Evolutionary conservation across 1,140 invertebrate genomes (phyloP), one percentile per base, ranked within the genome.

Genomic region (Zaprionus nigranus): DNA sequence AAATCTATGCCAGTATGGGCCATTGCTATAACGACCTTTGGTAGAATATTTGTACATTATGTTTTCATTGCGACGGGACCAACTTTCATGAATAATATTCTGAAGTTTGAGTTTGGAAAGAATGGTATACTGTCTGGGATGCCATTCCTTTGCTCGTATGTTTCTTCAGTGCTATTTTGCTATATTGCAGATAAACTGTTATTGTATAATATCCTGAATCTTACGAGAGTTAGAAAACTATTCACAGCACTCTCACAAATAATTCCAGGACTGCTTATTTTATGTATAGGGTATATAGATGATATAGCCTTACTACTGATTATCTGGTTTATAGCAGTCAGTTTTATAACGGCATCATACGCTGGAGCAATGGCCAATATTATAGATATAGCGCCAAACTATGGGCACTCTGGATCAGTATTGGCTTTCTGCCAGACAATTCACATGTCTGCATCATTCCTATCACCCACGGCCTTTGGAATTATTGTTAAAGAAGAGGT

Each of bases 1-100:
- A 96, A 93, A 7, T 98, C 97, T 0, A 86, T 94, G 67, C 96
- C 97, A 11, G 96, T 97, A 5, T 98, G 96, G 97, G 95, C 97
- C 0, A 96, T 98, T 79, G 95, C 94, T 7, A 94, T 96, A 38
- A 96, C 96, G 1, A 96, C 95, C 1, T 96, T 96, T 78, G 95
- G 95, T 20, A 93, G 95, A 64, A 96, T 96, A 90, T 96, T 95
- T 95, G 94, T 96, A 1, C 95, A 96, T 88, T 96, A 96, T 81
- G 94, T 95, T 22, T 96, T 96, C 77, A 96, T 96, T 78, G 95
- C 95, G 77, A 94, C 94, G 43, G 95, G 95, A 26, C 96, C 96
- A n/a, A 94, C 94, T 81, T 96, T 96, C 81, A 96, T 96, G 94
- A 95, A 96, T 84, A 94, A 94, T 51, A 94, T 96, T 43, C 92